phyloP scores from a whole-genome alignment of 37 sponge, comb jelly and placozoan genomes.

The Agelas oroides region DNA sequence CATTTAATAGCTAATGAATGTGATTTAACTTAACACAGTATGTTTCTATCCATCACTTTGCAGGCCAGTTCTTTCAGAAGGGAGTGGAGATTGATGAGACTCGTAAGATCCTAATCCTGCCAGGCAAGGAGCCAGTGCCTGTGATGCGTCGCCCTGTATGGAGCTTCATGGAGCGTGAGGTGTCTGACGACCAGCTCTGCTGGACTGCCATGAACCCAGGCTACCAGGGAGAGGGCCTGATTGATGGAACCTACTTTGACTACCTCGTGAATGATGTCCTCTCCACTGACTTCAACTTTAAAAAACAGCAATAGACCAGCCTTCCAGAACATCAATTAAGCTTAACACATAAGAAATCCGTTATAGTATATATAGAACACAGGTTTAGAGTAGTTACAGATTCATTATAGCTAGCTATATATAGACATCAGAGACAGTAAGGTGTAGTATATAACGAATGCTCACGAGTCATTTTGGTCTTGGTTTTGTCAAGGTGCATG shows the following conservation, averaged over 20 bases:
- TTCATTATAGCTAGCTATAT: no score
- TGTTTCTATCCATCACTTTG: no score
- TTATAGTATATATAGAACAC: no score
- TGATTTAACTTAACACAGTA: no score
- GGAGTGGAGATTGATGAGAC: constrained; percentile 8
- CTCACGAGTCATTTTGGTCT: no score
- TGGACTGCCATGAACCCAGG: constrained; percentile 36
- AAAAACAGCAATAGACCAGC: background rate
- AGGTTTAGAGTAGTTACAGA: no score
- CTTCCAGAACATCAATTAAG: no score
- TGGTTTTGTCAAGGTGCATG: no score
- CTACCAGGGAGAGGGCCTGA: constrained; percentile 39
- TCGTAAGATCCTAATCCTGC: constrained; percentile 1
- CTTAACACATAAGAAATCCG: no score
- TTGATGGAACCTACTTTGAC: constrained; percentile 33
- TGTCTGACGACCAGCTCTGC: constrained; percentile 20
- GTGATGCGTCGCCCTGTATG: constrained; percentile 8
- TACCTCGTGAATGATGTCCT: constrained; percentile 35
- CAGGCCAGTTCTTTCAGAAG: constrained; percentile 41
- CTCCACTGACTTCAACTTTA: constrained; percentile 23
- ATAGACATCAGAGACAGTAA: no score
- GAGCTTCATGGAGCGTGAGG: constrained; percentile 17
- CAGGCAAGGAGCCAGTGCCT: background rate
- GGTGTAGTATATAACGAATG: no score
- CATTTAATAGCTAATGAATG: no score